These are phyloP conservation scores for human (Homo sapiens) DNA, from an alignment of 2,113 vertebrate genomes.

Conservation along the genomic window GRCh38 chr2:241794001-241794500, in stretches of 20 bases:
- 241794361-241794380: neutral
- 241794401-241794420: neutral
- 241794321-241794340: neutral
- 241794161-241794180: too few relatives aligned
- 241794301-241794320: neutral
- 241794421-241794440: fast-evolving
- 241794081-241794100: too few relatives aligned
- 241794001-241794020: too few relatives aligned
- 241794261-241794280: neutral
- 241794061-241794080: too few relatives aligned
- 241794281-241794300: neutral
- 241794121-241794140: too few relatives aligned
- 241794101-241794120: too few relatives aligned
- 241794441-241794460: neutral
- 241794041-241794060: too few relatives aligned
- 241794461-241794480: neutral
- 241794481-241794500: neutral
- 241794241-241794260: neutral
- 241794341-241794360: neutral
- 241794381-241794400: neutral
- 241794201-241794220: too few relatives aligned
- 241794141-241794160: too few relatives aligned
- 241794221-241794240: too few relatives aligned
- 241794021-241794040: too few relatives aligned
- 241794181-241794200: too few relatives aligned